Conservation (phyloP, 1,140 invertebrate genomes). For the Formica exsecta region DNA sequence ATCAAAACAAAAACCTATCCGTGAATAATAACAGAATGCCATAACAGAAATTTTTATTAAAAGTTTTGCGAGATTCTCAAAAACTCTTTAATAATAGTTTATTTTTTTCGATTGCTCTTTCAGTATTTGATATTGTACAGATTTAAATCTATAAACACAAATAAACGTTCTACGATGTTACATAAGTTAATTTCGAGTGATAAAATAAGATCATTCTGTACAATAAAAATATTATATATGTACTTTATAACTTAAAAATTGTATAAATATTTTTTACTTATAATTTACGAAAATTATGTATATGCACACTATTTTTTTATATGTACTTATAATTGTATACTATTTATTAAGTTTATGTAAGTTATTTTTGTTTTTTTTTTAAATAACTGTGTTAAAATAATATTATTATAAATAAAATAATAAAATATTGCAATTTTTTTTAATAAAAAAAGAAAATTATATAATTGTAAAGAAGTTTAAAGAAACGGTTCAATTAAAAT, state of each 20-base stretch:
- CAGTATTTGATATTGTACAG: neutral
- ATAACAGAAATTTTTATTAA: constrained; percentile 43
- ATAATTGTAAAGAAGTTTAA: neutral
- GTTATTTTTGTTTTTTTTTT: too few relatives aligned
- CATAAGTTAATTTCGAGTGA: too few relatives aligned
- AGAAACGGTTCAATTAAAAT: constrained; percentile 6
- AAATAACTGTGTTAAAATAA: neutral
- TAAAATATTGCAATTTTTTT: neutral
- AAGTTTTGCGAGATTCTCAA: constrained; percentile 24
- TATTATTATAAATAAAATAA: neutral
- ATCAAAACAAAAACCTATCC: constrained; percentile 5
- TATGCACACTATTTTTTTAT: too few relatives aligned
- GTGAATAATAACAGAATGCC: neutral
- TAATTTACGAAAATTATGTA: neutral
- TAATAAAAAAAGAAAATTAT: neutral
- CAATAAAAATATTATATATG: too few relatives aligned
- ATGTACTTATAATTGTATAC: neutral
- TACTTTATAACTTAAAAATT: too few relatives aligned
- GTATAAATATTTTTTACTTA: neutral
- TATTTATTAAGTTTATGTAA: too few relatives aligned
- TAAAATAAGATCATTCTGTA: too few relatives aligned
- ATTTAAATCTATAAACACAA: neutral
- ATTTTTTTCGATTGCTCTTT: neutral
- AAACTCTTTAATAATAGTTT: neutral
- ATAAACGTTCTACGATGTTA: neutral